Percentiles rank a stretch among this genome's conserved stretches.
These are phyloP conservation scores for Loris lydekkerianus DNA, from an alignment of 2,797 vertebrate genomes.

Conservation along the genomic window DNA sequence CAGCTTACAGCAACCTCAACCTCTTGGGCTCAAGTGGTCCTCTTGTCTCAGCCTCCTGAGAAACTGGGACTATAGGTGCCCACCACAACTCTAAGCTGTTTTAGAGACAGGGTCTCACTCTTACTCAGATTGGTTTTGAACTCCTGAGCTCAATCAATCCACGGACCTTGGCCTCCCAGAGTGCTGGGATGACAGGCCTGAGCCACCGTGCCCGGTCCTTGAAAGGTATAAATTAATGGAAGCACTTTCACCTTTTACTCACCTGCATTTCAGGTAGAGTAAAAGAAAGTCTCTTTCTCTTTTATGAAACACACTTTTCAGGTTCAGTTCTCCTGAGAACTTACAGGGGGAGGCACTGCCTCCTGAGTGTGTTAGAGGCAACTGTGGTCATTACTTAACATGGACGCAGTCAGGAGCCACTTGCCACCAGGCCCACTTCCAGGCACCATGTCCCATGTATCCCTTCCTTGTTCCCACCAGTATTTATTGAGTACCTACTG, in stretches of 20 bases:
- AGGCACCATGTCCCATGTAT: fast-evolving
- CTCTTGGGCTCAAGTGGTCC: too few species aligned
- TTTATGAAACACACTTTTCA: background rate
- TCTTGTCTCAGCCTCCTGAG: too few species aligned
- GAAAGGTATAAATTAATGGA: conserved; percentile 10
- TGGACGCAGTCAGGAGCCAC: background rate
- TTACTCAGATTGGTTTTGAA: too few species aligned
- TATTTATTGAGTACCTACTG: background rate
- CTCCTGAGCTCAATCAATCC: too few species aligned
- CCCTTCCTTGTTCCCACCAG: background rate
- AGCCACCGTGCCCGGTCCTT: too few species aligned
- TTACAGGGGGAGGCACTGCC: background rate
- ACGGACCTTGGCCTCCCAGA: too few species aligned
- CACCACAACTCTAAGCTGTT: too few species aligned
- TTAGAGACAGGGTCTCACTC: too few species aligned
- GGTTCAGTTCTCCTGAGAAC: background rate
- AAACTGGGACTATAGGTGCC: too few species aligned
- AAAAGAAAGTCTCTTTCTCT: background rate
- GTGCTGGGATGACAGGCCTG: too few species aligned
- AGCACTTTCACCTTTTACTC: background rate
- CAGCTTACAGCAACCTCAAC: too few species aligned
- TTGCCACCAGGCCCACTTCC: background rate
- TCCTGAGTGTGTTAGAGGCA: background rate
- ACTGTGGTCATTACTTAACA: background rate
- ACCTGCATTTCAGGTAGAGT: background rate